A percentile compares a stretch with the other conserved stretches of the same genome.
Conservation (phyloP, 2,888 invertebrate genomes). For the Troilus luridus region DNA sequence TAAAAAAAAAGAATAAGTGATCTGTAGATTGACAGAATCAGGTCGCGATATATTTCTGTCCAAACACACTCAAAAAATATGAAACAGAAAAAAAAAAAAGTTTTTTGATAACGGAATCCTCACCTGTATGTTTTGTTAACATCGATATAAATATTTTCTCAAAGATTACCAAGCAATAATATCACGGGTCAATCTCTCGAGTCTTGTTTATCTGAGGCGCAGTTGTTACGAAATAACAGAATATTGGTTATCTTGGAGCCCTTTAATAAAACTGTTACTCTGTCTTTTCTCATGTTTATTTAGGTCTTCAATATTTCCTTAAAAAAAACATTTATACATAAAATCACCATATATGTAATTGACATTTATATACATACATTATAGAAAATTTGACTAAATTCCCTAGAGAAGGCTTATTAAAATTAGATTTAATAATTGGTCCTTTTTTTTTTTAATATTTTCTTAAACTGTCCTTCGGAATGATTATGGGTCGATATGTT, state of each 20-base stretch:
- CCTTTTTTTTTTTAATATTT: no score
- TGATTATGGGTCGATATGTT: no score
- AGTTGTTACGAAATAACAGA: background rate
- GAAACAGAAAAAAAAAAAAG: background rate
- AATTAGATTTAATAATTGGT: no score
- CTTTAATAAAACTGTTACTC: background rate
- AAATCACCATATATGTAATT: no score
- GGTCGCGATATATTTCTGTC: background rate
- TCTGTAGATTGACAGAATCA: background rate
- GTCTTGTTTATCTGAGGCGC: background rate
- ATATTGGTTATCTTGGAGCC: background rate
- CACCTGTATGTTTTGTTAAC: slow-evolving; percentile 7
- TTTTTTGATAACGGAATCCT: background rate
- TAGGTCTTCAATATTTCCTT: background rate
- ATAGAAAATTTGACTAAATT: background rate
- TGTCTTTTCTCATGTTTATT: background rate
- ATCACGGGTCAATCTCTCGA: background rate
- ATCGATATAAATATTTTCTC: background rate
- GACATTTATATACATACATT: background rate
- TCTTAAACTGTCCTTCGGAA: no score
- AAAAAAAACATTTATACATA: no score
- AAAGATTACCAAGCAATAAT: background rate
- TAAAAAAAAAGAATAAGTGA: no score
- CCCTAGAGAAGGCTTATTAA: no score
- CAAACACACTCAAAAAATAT: background rate